These are phyloP conservation scores for Hipparchia sbordonii DNA, from an alignment of 2,888 invertebrate species.

Conservation along the genomic window DNA sequence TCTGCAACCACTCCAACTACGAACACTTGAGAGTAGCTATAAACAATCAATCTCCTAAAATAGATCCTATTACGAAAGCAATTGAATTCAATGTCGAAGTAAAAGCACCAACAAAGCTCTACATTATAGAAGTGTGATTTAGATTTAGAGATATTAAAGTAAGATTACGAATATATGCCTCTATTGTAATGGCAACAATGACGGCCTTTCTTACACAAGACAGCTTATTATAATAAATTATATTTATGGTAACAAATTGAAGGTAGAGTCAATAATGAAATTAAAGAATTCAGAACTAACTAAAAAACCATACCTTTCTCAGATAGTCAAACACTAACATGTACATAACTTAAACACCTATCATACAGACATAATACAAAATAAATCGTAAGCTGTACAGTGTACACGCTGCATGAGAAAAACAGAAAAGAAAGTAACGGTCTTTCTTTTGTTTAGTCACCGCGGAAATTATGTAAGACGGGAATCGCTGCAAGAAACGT, in stretches of 20 bases:
- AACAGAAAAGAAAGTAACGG: slow-evolving; percentile 58
- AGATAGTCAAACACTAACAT: too few relatives aligned
- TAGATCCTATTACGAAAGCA: slow-evolving; percentile 73
- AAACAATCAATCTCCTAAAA: slow-evolving; percentile 71
- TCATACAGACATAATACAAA: too few relatives aligned
- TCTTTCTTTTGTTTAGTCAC: slow-evolving; percentile 56
- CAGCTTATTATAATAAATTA: slow-evolving; percentile 56
- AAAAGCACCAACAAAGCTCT: slow-evolving; percentile 58
- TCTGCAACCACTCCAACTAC: slow-evolving; percentile 62
- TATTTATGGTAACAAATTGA: background rate
- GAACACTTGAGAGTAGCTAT: slow-evolving; percentile 65
- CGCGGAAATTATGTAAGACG: slow-evolving; percentile 10
- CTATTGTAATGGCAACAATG: slow-evolving; percentile 45
- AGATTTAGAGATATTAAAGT: slow-evolving; percentile 54
- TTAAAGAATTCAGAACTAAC: too few relatives aligned
- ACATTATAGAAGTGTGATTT: slow-evolving; percentile 51
- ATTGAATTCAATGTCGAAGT: slow-evolving; percentile 73
- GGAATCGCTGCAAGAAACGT: slow-evolving; percentile 14
- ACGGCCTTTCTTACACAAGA: slow-evolving; percentile 40
- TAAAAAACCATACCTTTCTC: too few relatives aligned
- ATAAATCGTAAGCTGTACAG: background rate
- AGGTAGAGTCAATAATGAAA: too few relatives aligned
- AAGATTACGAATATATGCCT: slow-evolving; percentile 52
- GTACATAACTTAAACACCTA: too few relatives aligned
- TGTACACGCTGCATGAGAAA: slow-evolving; percentile 44